Evolutionary conservation across 1,140 invertebrate genomes (phyloP).

Genomic region (Acarapis woodi): DNA sequence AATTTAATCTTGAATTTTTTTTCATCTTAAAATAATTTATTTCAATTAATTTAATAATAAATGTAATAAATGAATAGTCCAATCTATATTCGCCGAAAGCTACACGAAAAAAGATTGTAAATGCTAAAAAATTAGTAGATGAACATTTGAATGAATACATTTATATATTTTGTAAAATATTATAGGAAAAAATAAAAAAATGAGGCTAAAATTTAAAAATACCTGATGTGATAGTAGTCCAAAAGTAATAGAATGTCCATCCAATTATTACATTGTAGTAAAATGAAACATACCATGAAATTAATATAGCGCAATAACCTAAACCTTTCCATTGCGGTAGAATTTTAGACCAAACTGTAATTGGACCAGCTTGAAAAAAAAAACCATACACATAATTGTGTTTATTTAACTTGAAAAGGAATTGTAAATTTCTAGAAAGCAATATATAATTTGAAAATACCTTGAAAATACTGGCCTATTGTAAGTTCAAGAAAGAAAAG

Average conservation of each 20-base stretch:
- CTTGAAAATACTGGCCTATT: constrained; percentile 24
- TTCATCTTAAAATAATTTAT: too few relatives aligned
- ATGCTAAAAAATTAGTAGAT: background rate
- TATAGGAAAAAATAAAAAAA: background rate
- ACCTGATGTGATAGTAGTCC: constrained; percentile 18
- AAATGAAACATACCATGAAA: constrained; percentile 24
- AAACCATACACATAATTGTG: too few relatives aligned
- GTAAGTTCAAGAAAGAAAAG: constrained; percentile 29
- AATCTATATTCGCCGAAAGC: background rate
- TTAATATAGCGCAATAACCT: constrained; percentile 26
- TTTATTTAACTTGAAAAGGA: too few relatives aligned
- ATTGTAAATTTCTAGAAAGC: too few relatives aligned
- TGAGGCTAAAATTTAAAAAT: background rate
- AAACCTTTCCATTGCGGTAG: constrained; percentile 22
- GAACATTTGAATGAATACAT: too few relatives aligned
- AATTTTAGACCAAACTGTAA: constrained; percentile 21
- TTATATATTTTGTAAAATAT: background rate
- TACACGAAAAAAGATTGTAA: background rate
- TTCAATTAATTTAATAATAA: too few relatives aligned
- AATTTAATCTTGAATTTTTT: too few relatives aligned
- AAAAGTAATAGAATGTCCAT: constrained; percentile 23
- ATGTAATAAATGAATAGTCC: background rate
- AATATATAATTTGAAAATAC: too few relatives aligned
- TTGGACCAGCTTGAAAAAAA: constrained; percentile 17
- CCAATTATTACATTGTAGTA: constrained; percentile 27